These are phyloP conservation scores for Hydraecia micacea DNA, from an alignment of 2,888 invertebrate genomes.

Conservation along the genomic window DNA sequence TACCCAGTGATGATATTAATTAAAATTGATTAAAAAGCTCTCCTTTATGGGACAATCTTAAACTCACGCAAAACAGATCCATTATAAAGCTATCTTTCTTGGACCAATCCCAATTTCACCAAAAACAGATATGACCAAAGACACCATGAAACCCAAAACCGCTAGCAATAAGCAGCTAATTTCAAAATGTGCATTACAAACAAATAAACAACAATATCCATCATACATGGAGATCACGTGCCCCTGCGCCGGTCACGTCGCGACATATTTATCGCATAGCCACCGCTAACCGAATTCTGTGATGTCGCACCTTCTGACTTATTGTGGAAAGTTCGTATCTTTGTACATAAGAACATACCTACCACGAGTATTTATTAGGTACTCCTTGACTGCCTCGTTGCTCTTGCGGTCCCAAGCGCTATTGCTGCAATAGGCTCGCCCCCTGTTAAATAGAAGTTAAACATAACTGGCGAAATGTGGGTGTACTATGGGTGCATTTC, in stretches of 20 bases:
- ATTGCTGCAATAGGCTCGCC: background rate
- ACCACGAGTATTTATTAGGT: background rate
- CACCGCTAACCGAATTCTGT: slow-evolving; percentile 75
- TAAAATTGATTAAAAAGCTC: background rate
- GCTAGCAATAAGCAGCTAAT: slow-evolving; percentile 4
- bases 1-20: background rate
- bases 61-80: background rate
- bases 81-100: background rate
- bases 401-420: background rate
- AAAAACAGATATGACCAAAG: background rate
- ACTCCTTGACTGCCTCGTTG: background rate
- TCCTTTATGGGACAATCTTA: background rate
- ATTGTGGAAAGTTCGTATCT: slow-evolving; percentile 74
- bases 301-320: slow-evolving; percentile 70
- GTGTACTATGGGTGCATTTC: too few species aligned
- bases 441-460: too few species aligned
- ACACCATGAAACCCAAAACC: background rate
- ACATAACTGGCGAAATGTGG: too few species aligned
- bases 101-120: background rate
- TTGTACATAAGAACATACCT: background rate
- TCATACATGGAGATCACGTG: slow-evolving; percentile 74
- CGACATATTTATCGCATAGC: slow-evolving; percentile 78
- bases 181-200: slow-evolving; percentile 28
- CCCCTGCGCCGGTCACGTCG: slow-evolving; percentile 77
- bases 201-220: slow-evolving; percentile 61